These are phyloP conservation scores for Corydoras maculifer DNA, from an alignment of 2,113 vertebrate species.

Conservation along the genomic window DNA sequence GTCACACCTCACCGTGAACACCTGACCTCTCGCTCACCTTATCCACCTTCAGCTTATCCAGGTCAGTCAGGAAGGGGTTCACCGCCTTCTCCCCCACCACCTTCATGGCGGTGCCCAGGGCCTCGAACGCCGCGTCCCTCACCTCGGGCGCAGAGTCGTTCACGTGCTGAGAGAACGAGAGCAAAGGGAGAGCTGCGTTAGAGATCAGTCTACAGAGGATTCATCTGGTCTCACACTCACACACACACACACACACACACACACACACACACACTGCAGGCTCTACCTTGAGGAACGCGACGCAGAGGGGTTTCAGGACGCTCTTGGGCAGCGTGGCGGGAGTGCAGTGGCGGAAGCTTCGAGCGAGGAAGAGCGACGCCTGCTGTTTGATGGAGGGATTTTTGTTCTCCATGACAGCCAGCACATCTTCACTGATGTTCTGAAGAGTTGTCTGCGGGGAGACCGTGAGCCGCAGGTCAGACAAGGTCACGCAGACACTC, in stretches of 20 bases:
- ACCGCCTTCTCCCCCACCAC: slow-evolving; percentile 94
- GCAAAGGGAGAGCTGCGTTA: neutral
- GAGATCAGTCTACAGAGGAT: neutral
- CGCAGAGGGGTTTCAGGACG: slow-evolving; percentile 88
- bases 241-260: neutral
- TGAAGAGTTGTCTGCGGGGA: slow-evolving; percentile 56
- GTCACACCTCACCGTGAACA: too few relatives aligned
- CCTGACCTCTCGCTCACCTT: slow-evolving; percentile 62
- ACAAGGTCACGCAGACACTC: too few relatives aligned
- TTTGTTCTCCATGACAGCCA: slow-evolving; percentile 97
- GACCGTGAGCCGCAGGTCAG: slow-evolving; percentile 46
- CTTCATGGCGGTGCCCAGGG: slow-evolving; percentile 89
- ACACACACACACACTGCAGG: neutral
- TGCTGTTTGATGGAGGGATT: slow-evolving; percentile 71
- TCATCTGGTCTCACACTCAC: too few relatives aligned
- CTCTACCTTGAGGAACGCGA: slow-evolving; percentile 87
- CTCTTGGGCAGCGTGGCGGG: slow-evolving; percentile 84
- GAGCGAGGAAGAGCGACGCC: slow-evolving; percentile 84
- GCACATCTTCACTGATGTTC: slow-evolving; percentile 88
- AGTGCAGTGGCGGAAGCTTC: slow-evolving; percentile 89
- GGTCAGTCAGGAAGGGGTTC: slow-evolving; percentile 84
- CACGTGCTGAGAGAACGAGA: slow-evolving; percentile 74
- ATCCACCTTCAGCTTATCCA: slow-evolving; percentile 96
- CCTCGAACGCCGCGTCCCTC: slow-evolving; percentile 94
- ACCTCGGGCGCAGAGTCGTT: slow-evolving; percentile 94